These are phyloP conservation scores for Ivindomyrus marchei DNA, from an alignment of 2,113 vertebrate species.

Conservation along the genomic window DNA sequence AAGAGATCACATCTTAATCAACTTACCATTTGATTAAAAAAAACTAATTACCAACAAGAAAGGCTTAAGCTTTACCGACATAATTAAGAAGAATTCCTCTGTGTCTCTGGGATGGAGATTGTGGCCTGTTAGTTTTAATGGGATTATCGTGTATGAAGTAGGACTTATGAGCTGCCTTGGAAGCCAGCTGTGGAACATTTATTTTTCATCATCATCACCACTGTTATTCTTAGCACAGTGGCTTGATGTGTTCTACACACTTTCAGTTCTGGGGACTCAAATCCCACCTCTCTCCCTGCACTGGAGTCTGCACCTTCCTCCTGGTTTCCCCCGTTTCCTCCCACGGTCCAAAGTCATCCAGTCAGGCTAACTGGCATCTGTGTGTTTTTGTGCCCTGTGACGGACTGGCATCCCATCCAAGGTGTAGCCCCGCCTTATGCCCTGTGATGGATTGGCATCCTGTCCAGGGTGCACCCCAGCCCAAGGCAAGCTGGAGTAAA, in stretches of 20 bases:
- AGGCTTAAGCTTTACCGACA: neutral
- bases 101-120: neutral
- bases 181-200: neutral
- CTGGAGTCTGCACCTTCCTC: neutral
- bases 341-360: neutral
- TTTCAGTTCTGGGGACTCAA: neutral
- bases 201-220: neutral
- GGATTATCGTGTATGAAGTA: neutral
- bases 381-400: neutral
- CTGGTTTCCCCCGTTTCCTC: neutral
- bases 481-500: neutral
- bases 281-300: neutral
- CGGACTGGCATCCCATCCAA: no score
- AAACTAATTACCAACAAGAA: conserved; percentile 18
- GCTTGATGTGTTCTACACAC: neutral
- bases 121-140: neutral
- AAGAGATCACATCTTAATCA: conserved; percentile 4
- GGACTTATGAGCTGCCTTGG: neutral
- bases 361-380: neutral
- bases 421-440: neutral
- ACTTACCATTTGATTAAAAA: neutral
- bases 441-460: no score
- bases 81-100: conserved; percentile 10
- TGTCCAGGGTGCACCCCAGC: neutral
- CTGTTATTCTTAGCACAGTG: neutral